Evolutionary conservation across 1,140 invertebrate species (phyloP).

Genomic region (Oryctes rhinoceros): DNA sequence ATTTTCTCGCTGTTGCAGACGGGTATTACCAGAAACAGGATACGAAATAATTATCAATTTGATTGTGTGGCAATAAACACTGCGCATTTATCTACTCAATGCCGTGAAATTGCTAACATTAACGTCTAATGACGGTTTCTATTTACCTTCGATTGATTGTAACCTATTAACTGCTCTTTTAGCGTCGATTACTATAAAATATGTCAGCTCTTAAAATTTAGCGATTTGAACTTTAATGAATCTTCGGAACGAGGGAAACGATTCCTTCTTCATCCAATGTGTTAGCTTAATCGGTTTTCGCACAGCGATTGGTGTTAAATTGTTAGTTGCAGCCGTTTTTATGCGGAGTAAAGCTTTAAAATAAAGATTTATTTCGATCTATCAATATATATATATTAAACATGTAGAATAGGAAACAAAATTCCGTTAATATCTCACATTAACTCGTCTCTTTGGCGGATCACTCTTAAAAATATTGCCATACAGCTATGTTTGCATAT

Average conservation of each 20-base stretch:
- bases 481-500: too few relatives aligned
- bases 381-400: too few relatives aligned
- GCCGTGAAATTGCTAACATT: constrained; percentile 19
- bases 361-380: too few relatives aligned
- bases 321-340: neutral
- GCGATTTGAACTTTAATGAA: neutral
- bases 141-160: constrained; percentile 26
- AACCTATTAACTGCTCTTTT: constrained; percentile 26
- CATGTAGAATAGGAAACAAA: too few relatives aligned
- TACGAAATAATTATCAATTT: constrained; percentile 38
- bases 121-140: constrained; percentile 17
- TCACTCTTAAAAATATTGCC: too few relatives aligned
- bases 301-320: too few relatives aligned
- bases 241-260: neutral
- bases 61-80: constrained; percentile 5
- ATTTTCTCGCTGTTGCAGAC: neutral
- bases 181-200: neutral
- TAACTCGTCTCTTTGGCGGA: too few relatives aligned
- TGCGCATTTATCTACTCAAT: neutral
- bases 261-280: neutral
- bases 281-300: too few relatives aligned
- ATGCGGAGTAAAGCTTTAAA: neutral
- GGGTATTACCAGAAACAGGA: constrained; percentile 32
- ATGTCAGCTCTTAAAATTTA: constrained; percentile 5
- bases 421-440: too few relatives aligned